These are phyloP conservation scores for Ganaspis brasiliensis DNA, from an alignment of 2,888 invertebrate species.

Conservation along the genomic window DNA sequence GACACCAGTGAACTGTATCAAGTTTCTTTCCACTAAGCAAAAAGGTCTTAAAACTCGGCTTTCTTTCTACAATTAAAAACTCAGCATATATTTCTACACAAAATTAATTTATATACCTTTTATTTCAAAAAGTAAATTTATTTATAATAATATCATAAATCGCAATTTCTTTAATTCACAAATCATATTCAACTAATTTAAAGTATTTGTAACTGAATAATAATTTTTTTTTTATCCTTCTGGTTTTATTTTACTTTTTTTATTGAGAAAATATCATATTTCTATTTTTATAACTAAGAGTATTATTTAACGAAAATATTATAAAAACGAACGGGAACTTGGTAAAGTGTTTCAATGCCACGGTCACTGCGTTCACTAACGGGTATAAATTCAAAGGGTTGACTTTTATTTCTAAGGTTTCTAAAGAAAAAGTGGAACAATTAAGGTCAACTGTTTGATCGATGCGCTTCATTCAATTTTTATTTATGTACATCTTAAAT, in stretches of 20 bases:
- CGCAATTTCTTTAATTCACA: too few relatives aligned
- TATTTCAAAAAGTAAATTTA: too few relatives aligned
- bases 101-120: neutral
- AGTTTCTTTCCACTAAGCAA: neutral
- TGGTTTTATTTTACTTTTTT: too few relatives aligned
- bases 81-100: neutral
- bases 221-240: too few relatives aligned
- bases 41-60: neutral
- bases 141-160: too few relatives aligned
- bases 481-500: too few relatives aligned
- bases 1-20: neutral
- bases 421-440: conserved; percentile 42
- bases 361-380: conserved; percentile 51
- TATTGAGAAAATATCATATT: too few relatives aligned
- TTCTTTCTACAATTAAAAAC: neutral
- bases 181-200: too few relatives aligned
- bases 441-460: neutral
- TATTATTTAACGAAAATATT: too few relatives aligned
- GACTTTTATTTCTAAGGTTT: neutral
- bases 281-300: too few relatives aligned
- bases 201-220: too few relatives aligned
- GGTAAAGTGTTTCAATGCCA: conserved; percentile 63
- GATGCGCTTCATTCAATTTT: neutral
- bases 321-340: neutral
- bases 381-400: conserved; percentile 11